phyloP scores from a whole-genome alignment of 2,888 invertebrate genomes.

The Stenodema calcarata region DNA sequence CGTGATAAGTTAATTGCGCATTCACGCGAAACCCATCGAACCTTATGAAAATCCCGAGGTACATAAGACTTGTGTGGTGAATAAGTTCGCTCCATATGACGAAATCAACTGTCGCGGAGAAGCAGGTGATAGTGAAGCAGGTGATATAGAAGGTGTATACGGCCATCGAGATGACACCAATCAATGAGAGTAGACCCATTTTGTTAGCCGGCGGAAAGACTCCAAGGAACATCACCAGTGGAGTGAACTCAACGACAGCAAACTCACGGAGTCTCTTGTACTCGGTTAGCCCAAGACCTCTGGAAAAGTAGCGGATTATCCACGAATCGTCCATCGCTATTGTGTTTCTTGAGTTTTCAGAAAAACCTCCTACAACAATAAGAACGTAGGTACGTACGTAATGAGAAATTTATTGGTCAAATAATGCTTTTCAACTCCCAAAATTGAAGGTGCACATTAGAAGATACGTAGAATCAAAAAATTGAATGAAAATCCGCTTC shows the following conservation, averaged over 20 bases:
- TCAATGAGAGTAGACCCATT: not conserved
- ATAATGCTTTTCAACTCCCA: too few relatives aligned
- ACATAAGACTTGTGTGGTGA: slow-evolving; percentile 29
- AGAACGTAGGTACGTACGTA: too few relatives aligned
- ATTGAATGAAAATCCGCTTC: too few relatives aligned
- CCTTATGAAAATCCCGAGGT: slow-evolving; percentile 22
- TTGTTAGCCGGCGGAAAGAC: not conserved
- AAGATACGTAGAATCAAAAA: too few relatives aligned
- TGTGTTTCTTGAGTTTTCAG: too few relatives aligned
- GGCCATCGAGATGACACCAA: not conserved
- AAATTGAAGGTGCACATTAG: too few relatives aligned
- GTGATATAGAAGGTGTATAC: not conserved
- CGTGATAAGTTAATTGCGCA: too few relatives aligned
- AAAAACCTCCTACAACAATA: too few relatives aligned
- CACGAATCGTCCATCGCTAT: not conserved
- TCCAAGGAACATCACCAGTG: not conserved
- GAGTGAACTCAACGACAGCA: not conserved
- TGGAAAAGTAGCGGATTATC: not conserved
- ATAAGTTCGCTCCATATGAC: slow-evolving; percentile 33
- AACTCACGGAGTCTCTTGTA: not conserved
- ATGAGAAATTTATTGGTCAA: too few relatives aligned
- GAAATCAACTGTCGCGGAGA: not conserved
- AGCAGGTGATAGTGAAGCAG: slow-evolving; percentile 9
- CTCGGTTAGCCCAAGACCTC: not conserved
- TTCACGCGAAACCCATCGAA: not conserved